Evolutionary conservation across 1,140 invertebrate species (phyloP), one percentile per base, ranked within the genome.

Genomic region (Bombus confusus): DNA sequence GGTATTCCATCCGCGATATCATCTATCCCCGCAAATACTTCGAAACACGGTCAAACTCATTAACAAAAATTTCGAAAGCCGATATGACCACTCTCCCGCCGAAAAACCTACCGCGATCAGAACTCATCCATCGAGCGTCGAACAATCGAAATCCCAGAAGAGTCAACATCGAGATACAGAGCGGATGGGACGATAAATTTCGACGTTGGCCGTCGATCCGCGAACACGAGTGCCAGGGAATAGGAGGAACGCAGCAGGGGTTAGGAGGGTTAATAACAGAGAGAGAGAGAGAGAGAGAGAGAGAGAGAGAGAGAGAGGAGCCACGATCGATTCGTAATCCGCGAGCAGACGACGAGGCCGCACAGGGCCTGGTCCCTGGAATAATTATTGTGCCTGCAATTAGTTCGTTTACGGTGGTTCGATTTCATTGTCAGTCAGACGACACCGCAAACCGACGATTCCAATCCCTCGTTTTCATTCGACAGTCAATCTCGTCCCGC

Each of bases 381-480:
- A 88, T 88, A 88, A 88, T 88, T 87, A 88, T 88, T 88, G 86
- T 86, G 68, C 85, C 72, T 88, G 87, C 87, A 88, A 88, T 88
- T 88, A 88, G 87, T 84, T 73, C 80, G 87, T 88, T 88, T 88
- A 87, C 85, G 86, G 81, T 86, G 81, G 85, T 74, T 87, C 87
- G 87, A 87, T 88, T 88, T 88, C 87, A 88, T 88, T 88, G 85
- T 84, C 80, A 75, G 57, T 47, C 47, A 57, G 80, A 69, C 75
- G 37, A 66, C 75, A 88, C 87, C 87, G 87, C 87, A 81, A 86
- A 86, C 87, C 84, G 75, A 78, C 78, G 83, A 86, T 80, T 62
- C 86, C 86, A 71, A 85, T 87, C 84, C 77, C 78, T 43, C 79
- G 69, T 81, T 81, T 75, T 39, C 84, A 80, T 80, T 75, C 79